phyloP scores from a whole-genome alignment of 35 echinoderm and acorn worm species.

The Heliocidaris tuberculata region DNA sequence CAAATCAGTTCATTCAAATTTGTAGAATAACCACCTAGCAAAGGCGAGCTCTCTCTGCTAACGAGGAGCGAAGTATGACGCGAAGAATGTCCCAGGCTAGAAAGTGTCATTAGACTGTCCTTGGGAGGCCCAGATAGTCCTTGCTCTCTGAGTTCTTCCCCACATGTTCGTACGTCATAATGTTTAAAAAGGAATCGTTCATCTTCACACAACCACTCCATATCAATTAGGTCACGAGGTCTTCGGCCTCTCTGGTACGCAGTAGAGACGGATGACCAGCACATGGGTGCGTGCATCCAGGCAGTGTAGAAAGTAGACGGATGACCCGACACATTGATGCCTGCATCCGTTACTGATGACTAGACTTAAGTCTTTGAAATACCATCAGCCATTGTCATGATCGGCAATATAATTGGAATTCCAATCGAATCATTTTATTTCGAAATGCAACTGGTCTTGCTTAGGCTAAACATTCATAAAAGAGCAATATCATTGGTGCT shows the following conservation, averaged over 20 bases:
- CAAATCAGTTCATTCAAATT: background rate
- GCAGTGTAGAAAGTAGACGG: background rate
- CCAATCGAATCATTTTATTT: too few species aligned
- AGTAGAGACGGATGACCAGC: constrained; percentile 1
- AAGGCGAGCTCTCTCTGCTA: background rate
- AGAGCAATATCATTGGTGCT: too few species aligned
- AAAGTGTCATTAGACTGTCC: background rate
- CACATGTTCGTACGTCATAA: background rate
- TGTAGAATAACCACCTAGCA: background rate
- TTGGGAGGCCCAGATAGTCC: background rate
- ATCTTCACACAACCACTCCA: background rate
- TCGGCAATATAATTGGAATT: too few species aligned
- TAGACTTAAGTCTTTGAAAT: too few species aligned
- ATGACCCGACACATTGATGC: background rate
- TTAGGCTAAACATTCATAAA: too few species aligned
- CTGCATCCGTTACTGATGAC: too few species aligned
- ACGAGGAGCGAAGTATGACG: background rate
- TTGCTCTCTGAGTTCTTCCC: background rate
- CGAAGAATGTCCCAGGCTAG: background rate
- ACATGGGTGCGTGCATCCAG: background rate
- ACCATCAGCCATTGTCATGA: too few species aligned
- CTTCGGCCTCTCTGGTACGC: background rate
- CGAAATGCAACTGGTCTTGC: too few species aligned
- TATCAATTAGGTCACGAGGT: background rate
- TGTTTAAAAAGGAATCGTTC: constrained; percentile 5